These are phyloP conservation scores for Cryptotis parvus DNA, from an alignment of 2,113 vertebrate genomes.

Conservation along the genomic window DNA sequence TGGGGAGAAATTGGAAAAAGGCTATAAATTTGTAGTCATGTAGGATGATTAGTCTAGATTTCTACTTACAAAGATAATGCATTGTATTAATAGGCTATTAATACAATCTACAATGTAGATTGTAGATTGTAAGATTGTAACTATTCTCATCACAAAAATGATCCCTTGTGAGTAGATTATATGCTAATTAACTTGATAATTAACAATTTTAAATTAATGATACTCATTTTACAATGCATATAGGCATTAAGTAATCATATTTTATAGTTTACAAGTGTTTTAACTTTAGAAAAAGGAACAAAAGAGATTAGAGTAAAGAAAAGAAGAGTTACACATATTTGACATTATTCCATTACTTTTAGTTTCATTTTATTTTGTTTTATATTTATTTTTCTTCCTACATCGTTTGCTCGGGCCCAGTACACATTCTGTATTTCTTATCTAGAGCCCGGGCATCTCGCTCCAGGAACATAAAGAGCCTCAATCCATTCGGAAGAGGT, in stretches of 20 bases:
- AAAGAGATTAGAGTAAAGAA: neutral
- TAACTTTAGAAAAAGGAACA: neutral
- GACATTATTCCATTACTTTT: neutral
- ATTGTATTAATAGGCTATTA: neutral
- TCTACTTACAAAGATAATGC: neutral
- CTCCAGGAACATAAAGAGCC: too few species aligned
- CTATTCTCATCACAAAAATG: neutral
- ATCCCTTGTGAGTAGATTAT: neutral
- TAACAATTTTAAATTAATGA: neutral
- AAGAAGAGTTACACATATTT: neutral
- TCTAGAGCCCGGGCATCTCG: too few species aligned
- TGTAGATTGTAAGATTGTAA: too few species aligned
- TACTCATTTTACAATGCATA: neutral
- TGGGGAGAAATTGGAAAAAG: too few species aligned
- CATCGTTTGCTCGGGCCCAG: too few species aligned
- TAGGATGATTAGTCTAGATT: neutral
- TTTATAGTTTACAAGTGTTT: neutral
- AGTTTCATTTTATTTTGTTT: conserved; percentile 15
- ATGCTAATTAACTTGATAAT: neutral
- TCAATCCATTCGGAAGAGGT: too few species aligned
- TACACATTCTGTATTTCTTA: too few species aligned
- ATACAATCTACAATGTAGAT: too few species aligned
- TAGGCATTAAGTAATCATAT: neutral
- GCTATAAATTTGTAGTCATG: neutral
- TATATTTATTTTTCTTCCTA: too few species aligned